Base-by-base conservation (phyloP, 2,888 invertebrate species). In the Microplitis deprimator region DNA sequence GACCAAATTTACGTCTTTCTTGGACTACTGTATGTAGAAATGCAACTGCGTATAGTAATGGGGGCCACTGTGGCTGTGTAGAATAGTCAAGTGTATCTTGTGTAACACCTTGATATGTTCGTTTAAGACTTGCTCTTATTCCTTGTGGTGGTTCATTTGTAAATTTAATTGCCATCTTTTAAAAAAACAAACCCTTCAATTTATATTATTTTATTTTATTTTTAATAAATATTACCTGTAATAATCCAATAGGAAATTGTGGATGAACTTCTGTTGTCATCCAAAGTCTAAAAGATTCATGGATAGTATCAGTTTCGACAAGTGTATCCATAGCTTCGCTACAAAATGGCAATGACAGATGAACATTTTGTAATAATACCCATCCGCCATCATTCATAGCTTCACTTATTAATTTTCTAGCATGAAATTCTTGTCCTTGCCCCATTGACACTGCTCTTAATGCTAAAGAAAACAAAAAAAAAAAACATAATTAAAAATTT, bases 121-220 rank as follows among this genome's bases (percentile, higher is more conserved):
- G 93, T 89, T 97, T 97, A 91, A 98, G 92, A 88, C 97, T 97
- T 10, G 98, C 98, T 84, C 96, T 92, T 82, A 98, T 97, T 7
- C 98, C 98, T 91, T 97, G 97, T 0, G 98, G 98, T 13, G 98
- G 98, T 91, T 98, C 98, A 89, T 98, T 98, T 1, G 98, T 98
- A 88, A 97, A 98, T 91, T 98, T 98, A 78, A 98, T 97, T 5
- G 97, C 96, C 93, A 97, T 96, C 93, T 98, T 95, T 16, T 94
- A 84, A 3, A 67, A 77, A 61, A 39, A 29, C 2, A 16, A 62
- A 17, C 17, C 68, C 50, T 6, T 39, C 7, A n/a, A 39, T 41
- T 40, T 59, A 50, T 6, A 61, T 38, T n/a, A 94, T 64, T 71
- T 16, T 7, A 67, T 29, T 10, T 70, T 76, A 16, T 68, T n/a